Evolutionary conservation across 1,140 invertebrate species (phyloP).

Genomic region (Ips typographus): DNA sequence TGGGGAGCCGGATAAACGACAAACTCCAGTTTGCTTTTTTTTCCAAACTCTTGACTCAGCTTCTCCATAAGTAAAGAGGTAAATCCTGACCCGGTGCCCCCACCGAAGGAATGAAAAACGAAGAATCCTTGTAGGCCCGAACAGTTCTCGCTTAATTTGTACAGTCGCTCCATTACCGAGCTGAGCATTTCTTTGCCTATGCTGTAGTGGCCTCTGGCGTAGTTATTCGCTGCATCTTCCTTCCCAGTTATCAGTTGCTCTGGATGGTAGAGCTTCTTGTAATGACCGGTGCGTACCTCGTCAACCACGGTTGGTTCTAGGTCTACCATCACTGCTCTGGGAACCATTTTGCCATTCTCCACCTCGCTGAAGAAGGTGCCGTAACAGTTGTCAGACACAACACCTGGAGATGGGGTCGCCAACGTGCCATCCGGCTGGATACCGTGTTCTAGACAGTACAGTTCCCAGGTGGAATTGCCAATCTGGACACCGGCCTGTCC

Average conservation of each 20-base stretch:
- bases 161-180: constrained; percentile 53
- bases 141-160: not conserved
- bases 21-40: not conserved
- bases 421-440: constrained; percentile 70
- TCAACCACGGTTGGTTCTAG: constrained; percentile 75
- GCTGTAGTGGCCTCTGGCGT: constrained; percentile 81
- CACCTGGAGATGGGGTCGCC: constrained; percentile 46
- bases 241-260: constrained; percentile 77
- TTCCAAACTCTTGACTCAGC: not conserved
- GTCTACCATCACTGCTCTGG: constrained; percentile 77
- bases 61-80: not conserved
- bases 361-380: constrained; percentile 63
- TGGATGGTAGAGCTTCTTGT: constrained; percentile 74
- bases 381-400: constrained; percentile 54
- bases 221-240: constrained; percentile 87
- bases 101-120: not conserved
- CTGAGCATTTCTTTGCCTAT: constrained; percentile 62
- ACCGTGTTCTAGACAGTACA: constrained; percentile 83
- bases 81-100: not conserved
- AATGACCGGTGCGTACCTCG: constrained; percentile 73
- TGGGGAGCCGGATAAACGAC: not conserved
- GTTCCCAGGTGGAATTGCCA: constrained; percentile 77
- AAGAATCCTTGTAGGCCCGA: not conserved
- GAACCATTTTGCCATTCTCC: constrained; percentile 71
- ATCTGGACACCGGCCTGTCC: constrained; percentile 88